Conservation (phyloP, 2,888 invertebrate species). For the Heteromurus nitidus region DNA sequence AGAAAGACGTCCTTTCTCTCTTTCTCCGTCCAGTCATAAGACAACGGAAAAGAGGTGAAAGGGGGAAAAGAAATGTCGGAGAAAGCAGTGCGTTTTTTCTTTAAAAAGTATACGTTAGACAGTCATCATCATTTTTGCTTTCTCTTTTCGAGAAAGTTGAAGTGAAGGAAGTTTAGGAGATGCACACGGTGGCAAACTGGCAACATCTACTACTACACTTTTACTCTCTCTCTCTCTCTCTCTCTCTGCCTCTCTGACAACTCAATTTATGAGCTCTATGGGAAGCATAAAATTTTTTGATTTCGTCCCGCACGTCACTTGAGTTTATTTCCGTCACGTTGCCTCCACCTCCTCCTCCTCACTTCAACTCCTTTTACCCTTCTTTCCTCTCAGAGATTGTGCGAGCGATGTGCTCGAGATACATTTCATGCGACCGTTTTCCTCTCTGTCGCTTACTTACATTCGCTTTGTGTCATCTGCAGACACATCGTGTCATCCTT, state of each 20-base stretch:
- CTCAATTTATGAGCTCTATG: constrained; percentile 65
- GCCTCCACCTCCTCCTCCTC: constrained; percentile 9
- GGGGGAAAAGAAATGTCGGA: constrained; percentile 10
- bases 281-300: constrained; percentile 60
- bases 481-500: too few relatives aligned
- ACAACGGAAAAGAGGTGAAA: constrained; percentile 14
- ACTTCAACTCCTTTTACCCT: constrained; percentile 29
- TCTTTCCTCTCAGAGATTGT: too few relatives aligned
- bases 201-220: background rate
- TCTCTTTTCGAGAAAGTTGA: background rate
- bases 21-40: background rate
- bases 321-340: constrained; percentile 40
- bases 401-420: too few relatives aligned
- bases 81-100: background rate
- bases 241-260: constrained; percentile 49
- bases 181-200: background rate
- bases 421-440: too few relatives aligned
- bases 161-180: background rate
- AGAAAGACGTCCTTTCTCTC: background rate
- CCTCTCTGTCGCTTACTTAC: too few relatives aligned
- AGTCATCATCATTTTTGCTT: constrained; percentile 2
- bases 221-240: background rate
- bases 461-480: too few relatives aligned
- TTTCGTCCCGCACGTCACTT: constrained; percentile 46
- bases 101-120: too few relatives aligned